A percentile compares a stretch with the other conserved stretches of the same genome.
phyloP scores from a whole-genome alignment of 1,140 invertebrate species.

The Drosophila takahashii region DNA sequence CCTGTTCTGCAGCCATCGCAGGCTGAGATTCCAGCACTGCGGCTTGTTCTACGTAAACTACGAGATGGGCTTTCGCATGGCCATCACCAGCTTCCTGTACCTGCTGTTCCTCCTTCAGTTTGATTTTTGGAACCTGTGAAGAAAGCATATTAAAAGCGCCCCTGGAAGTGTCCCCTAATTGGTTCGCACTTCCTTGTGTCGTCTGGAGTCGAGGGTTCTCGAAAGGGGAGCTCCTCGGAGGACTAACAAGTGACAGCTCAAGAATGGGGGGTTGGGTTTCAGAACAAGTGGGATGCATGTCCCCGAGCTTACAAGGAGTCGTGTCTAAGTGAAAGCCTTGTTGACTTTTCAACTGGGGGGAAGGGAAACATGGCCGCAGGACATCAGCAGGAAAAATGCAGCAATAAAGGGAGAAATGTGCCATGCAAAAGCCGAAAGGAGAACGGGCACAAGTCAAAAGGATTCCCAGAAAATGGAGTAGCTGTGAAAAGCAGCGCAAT shows the following conservation, averaged over 20 bases:
- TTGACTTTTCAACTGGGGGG: constrained; percentile 45
- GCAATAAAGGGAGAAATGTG: constrained; percentile 1
- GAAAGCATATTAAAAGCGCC: constrained; percentile 6
- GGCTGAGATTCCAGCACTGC: constrained; percentile 36
- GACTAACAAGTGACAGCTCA: constrained; percentile 38
- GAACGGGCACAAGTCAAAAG: constrained; percentile 23
- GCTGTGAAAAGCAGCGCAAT: constrained; percentile 46
- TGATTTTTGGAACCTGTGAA: constrained; percentile 31
- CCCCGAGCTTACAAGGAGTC: constrained; percentile 23
- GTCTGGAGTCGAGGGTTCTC: constrained; percentile 27
- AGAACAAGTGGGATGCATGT: constrained; percentile 26
- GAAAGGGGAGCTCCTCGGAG: background rate
- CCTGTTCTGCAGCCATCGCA: constrained; percentile 37
- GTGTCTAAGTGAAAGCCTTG: constrained; percentile 45
- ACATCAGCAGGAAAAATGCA: constrained; percentile 9
- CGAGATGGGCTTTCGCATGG: constrained; percentile 48
- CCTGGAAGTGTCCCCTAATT: constrained; percentile 15
- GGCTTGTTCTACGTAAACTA: constrained; percentile 50
- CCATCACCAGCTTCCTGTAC: constrained; percentile 31
- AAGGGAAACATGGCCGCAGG: constrained; percentile 15
- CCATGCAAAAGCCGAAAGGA: constrained; percentile 20
- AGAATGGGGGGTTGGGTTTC: constrained; percentile 7
- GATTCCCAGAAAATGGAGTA: constrained; percentile 14
- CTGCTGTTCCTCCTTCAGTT: constrained; percentile 41
- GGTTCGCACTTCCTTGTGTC: constrained; percentile 35